Evolutionary conservation across 2,888 invertebrate species (phyloP).

Genomic region (Tenodera sinensis): DNA sequence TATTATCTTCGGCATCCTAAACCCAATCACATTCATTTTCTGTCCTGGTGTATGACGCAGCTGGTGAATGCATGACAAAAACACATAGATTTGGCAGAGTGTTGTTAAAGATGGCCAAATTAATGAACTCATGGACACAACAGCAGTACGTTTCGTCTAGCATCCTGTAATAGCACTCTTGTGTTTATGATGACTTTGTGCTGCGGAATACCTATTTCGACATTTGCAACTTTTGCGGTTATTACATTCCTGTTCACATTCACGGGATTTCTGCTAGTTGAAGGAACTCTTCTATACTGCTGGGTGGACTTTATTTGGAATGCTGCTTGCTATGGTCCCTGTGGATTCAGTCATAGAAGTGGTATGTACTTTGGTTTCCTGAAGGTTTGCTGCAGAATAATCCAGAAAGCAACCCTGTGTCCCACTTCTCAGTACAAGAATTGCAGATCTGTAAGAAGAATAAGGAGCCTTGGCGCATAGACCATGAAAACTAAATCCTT

Average conservation of each 20-base stretch:
- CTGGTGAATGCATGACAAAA: background rate
- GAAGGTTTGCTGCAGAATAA: no score
- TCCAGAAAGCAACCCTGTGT: no score
- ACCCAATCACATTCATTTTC: background rate
- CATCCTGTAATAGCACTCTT: constrained; percentile 26
- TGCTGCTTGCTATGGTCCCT: no score
- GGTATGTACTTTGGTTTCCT: no score
- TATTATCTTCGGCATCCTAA: no score
- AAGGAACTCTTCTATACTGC: no score
- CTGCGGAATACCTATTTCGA: constrained; percentile 29
- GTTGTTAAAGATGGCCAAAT: constrained; percentile 15
- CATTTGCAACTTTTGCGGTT: constrained; percentile 29
- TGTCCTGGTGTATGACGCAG: background rate
- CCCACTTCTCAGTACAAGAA: no score
- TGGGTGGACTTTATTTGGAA: no score
- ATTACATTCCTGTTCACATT: constrained; percentile 29
- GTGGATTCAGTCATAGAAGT: no score
- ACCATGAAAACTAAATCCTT: no score
- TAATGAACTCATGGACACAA: constrained; percentile 17
- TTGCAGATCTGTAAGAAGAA: no score
- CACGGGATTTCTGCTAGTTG: constrained; percentile 29
- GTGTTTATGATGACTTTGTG: constrained; percentile 23
- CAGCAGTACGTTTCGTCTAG: constrained; percentile 19
- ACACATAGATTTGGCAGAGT: background rate
- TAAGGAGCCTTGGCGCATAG: no score